phyloP scores from a whole-genome alignment of 2,113 vertebrate genomes.

The Micromys minutus region DNA sequence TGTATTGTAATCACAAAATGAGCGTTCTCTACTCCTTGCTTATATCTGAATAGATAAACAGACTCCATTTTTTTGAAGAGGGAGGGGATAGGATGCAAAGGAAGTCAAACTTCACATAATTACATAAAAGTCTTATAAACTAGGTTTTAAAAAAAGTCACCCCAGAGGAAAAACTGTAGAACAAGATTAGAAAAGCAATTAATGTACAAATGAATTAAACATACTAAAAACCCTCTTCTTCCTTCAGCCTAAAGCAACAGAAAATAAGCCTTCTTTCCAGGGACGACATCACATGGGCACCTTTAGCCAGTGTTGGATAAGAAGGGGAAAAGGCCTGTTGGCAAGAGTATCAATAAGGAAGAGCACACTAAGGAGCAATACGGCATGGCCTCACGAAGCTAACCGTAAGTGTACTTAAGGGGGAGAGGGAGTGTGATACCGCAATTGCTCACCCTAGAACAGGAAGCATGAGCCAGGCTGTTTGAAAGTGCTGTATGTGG shows the following conservation, averaged over 20 bases:
- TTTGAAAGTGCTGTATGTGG: background rate
- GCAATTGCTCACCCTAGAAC: background rate
- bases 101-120: background rate
- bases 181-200: constrained; percentile 46
- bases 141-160: background rate
- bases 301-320: background rate
- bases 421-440: no score
- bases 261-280: constrained; percentile 38
- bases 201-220: constrained; percentile 14
- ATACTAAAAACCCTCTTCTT: background rate
- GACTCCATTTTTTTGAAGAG: background rate
- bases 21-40: constrained; percentile 22
- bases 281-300: constrained; percentile 12
- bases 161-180: background rate
- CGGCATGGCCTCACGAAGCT: background rate
- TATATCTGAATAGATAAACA: background rate
- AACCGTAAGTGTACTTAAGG: background rate
- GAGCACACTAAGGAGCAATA: background rate
- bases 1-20: background rate
- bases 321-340: background rate
- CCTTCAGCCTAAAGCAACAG: constrained; percentile 28
- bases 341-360: background rate
- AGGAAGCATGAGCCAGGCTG: background rate
- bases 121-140: background rate
- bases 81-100: no score